These are phyloP conservation scores for Trissolcus brochymenae DNA, from an alignment of 2,888 invertebrate genomes.

Conservation along the genomic window DNA sequence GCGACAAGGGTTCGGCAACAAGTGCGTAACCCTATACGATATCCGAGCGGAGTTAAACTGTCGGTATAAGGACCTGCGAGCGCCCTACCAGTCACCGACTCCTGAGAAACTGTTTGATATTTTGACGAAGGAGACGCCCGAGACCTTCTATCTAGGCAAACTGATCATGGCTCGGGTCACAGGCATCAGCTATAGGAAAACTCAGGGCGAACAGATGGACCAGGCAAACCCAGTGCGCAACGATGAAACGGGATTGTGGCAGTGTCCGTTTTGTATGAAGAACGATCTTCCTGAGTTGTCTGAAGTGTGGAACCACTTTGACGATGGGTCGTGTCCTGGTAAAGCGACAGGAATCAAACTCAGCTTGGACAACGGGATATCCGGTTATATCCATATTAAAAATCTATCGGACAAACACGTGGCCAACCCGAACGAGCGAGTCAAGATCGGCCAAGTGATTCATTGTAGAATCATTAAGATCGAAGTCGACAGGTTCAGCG, in stretches of 20 bases:
- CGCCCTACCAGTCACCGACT: constrained; percentile 86
- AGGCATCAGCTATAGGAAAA: constrained; percentile 91
- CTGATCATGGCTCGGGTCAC: constrained; percentile 89
- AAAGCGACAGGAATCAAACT: constrained; percentile 94
- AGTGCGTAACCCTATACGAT: constrained; percentile 96
- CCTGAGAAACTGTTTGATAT: constrained; percentile 95
- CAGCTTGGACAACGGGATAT: constrained; percentile 93
- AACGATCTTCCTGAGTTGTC: constrained; percentile 97
- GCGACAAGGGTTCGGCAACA: constrained; percentile 90
- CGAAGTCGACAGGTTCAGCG: constrained; percentile 94
- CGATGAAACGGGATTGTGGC: constrained; percentile 96
- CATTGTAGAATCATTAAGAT: constrained; percentile 96
- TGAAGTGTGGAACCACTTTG: constrained; percentile 99
- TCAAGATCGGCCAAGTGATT: constrained; percentile 88
- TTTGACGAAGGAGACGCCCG: constrained; percentile 96
- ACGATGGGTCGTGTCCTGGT: constrained; percentile 96
- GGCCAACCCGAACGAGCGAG: constrained; percentile 94
- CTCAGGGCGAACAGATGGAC: constrained; percentile 94
- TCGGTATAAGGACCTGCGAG: constrained; percentile 93
- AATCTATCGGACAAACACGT: constrained; percentile 96
- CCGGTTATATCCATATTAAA: constrained; percentile 95
- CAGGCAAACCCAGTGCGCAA: constrained; percentile 97
- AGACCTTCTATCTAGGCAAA: constrained; percentile 92
- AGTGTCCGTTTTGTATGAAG: constrained; percentile 97
- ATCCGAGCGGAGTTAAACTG: constrained; percentile 96